phyloP scores from a whole-genome alignment of 2,888 invertebrate species.

The Plagodis dolabraria region DNA sequence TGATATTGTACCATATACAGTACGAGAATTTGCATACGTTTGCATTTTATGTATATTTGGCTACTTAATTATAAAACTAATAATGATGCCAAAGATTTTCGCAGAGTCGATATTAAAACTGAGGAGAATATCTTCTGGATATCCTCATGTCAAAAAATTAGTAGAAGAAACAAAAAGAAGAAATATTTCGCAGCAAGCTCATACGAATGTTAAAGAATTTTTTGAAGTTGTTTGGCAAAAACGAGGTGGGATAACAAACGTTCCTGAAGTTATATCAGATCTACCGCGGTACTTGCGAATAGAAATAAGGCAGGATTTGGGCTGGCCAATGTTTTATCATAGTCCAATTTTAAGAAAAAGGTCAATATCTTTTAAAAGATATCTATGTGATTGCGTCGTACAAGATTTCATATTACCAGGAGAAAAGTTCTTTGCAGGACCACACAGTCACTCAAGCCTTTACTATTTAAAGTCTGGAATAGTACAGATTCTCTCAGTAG shows the following conservation, averaged over 20 bases:
- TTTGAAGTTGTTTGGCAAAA: slow-evolving; percentile 64
- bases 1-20: slow-evolving; percentile 54
- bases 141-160: slow-evolving; percentile 53
- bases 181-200: slow-evolving; percentile 49
- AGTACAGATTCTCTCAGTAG: slow-evolving; percentile 64
- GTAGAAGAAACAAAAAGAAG: slow-evolving; percentile 64
- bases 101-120: slow-evolving; percentile 56
- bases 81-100: slow-evolving; percentile 62
- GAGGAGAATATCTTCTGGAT: slow-evolving; percentile 48
- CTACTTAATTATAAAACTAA: slow-evolving; percentile 48
- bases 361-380: slow-evolving; percentile 56
- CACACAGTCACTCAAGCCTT: slow-evolving; percentile 50
- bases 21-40: slow-evolving; percentile 51
- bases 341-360: slow-evolving; percentile 66
- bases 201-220: slow-evolving; percentile 55
- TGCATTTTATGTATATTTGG: slow-evolving; percentile 49
- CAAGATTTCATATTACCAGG: slow-evolving; percentile 65
- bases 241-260: slow-evolving; percentile 59
- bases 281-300: slow-evolving; percentile 62
- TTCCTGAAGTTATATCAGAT: slow-evolving; percentile 52
- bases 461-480: slow-evolving; percentile 70
- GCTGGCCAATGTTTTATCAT: slow-evolving; percentile 68
- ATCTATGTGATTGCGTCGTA: slow-evolving; percentile 54
- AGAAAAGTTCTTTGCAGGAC: slow-evolving; percentile 62
- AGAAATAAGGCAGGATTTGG: slow-evolving; percentile 61